phyloP scores from a whole-genome alignment of 2,888 invertebrate species.

The Steinernema hermaphroditum region DNA sequence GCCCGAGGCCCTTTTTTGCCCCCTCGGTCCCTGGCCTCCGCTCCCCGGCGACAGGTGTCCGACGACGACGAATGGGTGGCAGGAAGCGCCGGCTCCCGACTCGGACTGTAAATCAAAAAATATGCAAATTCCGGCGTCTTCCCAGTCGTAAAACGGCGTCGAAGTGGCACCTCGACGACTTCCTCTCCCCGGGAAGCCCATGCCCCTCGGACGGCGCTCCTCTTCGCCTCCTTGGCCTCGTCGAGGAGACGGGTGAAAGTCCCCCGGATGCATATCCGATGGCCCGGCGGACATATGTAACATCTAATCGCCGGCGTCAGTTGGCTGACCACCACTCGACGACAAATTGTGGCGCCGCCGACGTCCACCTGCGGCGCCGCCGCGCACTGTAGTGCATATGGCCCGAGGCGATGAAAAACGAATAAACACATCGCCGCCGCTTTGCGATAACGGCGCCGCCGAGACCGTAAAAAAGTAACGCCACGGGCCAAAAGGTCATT shows the following conservation, averaged over 20 bases:
- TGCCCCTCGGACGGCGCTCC: too few species aligned
- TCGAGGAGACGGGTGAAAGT: too few species aligned
- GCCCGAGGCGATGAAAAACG: slow-evolving; percentile 29
- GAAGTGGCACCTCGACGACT: not conserved
- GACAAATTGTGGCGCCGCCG: slow-evolving; percentile 27
- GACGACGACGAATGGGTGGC: slow-evolving; percentile 27
- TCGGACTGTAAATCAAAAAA: slow-evolving; percentile 7
- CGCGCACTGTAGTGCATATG: slow-evolving; percentile 30
- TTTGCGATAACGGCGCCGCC: slow-evolving; percentile 19
- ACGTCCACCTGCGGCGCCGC: too few species aligned
- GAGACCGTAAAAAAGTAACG: slow-evolving; percentile 24
- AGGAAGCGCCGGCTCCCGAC: slow-evolving; percentile 26
- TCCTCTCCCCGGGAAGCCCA: not conserved
- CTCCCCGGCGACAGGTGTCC: slow-evolving; percentile 26
- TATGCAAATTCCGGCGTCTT: slow-evolving; percentile 24
- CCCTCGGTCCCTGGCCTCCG: not conserved
- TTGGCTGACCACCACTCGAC: slow-evolving; percentile 22
- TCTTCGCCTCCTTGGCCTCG: too few species aligned
- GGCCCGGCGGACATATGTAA: slow-evolving; percentile 17
- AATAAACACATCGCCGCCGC: slow-evolving; percentile 27
- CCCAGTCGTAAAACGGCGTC: slow-evolving; percentile 26
- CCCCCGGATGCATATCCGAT: slow-evolving; percentile 13
- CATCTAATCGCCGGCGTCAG: slow-evolving; percentile 22
- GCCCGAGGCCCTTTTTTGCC: slow-evolving; percentile 2
- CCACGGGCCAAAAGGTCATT: slow-evolving; percentile 31